A percentile compares a stretch with the other conserved stretches of the same genome.
phyloP scores from a whole-genome alignment of 2,888 invertebrate species.

The Drosophila tanythrix region DNA sequence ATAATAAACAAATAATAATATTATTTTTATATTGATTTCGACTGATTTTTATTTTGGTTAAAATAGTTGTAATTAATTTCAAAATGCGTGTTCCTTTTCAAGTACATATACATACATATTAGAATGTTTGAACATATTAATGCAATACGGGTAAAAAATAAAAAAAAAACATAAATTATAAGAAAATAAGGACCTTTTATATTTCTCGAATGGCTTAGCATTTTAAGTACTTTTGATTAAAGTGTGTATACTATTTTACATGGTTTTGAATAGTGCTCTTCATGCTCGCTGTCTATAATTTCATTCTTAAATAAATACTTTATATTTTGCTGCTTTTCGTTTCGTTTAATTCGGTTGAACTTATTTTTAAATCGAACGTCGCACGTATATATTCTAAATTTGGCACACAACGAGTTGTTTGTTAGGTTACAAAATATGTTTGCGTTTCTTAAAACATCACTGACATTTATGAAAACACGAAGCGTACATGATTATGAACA shows the following conservation, averaged over 20 bases:
- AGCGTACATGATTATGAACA: too few species aligned
- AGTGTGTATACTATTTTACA: not conserved
- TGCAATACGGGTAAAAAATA: not conserved
- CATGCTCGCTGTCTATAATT: conserved; percentile 44
- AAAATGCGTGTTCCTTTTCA: not conserved
- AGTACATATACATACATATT: not conserved
- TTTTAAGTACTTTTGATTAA: not conserved
- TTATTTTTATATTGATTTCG: not conserved
- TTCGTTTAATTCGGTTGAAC: conserved; percentile 59
- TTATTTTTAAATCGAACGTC: conserved; percentile 66
- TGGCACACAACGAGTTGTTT: conserved; percentile 60
- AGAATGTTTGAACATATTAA: not conserved
- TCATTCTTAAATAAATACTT: conserved; percentile 56
- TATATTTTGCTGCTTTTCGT: conserved; percentile 50
- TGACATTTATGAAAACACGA: too few species aligned
- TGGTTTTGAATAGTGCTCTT: not conserved
- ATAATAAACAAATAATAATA: not conserved
- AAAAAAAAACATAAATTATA: not conserved
- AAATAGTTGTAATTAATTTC: not conserved
- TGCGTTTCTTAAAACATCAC: too few species aligned
- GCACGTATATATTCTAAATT: conserved; percentile 68
- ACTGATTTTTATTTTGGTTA: not conserved
- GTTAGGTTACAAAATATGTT: conserved; percentile 70
- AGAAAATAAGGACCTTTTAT: not conserved
- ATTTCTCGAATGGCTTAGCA: not conserved